Base-by-base conservation (phyloP, 1,140 invertebrate genomes). In the Cherax quadricarinatus region DNA sequence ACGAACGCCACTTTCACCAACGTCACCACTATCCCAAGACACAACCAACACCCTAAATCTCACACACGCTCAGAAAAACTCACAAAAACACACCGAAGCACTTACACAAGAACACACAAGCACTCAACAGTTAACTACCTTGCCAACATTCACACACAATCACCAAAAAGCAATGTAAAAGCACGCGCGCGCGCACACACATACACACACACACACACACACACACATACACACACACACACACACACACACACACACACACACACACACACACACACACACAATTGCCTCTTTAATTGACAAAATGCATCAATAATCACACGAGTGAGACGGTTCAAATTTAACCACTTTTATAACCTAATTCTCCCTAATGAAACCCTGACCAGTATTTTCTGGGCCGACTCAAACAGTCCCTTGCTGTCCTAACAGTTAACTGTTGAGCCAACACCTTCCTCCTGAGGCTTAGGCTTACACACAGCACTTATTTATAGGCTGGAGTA, bases 191-290 rank as follows among this genome's bases (percentile, higher is more conserved):
- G n/a, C n/a, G n/a, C n/a, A n/a, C n/a, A n/a, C n/a, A n/a, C n/a
- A n/a, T n/a, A 41, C 30, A 41, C 2, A 2, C 30, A 2, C 30
- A 57, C 14, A 57, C 53, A 79, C 78, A 4, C 24, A 79, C 9
- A 51, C 79, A 49, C 48, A 51, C 79, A 81, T 3, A 81, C 79
- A 81, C 79, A 81, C 79, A 81, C 48, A 81, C 79, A 81, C 79
- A 51, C 51, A 41, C 30, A 41, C 2, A 2, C 30, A 2, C 30
- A 57, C 14, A 57, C 53, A 79, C 78, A 4, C 24, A 79, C 9
- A 51, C 79, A 49, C 48, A 51, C 79, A 81, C 41, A 81, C 79
- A 81, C 79, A 81, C 79, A 81, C 48, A 81, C 79, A 81, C 79
- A 51, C 51, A 51, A 48, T 51, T 48, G 48, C 12, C 51, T 53